Percentiles rank a stretch among this genome's conserved stretches.
Conservation (phyloP, 2,113 vertebrate species). For the Chloropsis hardwickii region DNA sequence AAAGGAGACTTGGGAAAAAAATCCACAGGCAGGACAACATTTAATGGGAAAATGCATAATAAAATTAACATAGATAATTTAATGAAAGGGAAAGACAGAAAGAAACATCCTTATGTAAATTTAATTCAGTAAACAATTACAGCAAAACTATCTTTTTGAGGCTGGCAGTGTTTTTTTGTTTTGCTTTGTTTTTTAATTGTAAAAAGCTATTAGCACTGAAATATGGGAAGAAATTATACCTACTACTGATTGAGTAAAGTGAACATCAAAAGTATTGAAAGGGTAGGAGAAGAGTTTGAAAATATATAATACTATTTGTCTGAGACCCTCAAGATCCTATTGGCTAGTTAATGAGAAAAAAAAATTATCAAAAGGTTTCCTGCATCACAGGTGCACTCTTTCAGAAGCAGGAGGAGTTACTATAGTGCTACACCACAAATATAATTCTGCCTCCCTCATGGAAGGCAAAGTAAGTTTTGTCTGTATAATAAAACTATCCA, state of each 20-base stretch:
- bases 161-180: not conserved
- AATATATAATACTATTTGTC: not conserved
- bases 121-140: slow-evolving; percentile 16
- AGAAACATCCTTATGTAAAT: not conserved
- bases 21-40: not conserved
- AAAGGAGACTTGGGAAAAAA: not conserved
- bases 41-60: not conserved
- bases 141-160: not conserved
- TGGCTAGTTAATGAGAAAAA: not conserved
- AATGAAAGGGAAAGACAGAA: not conserved
- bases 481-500: not conserved
- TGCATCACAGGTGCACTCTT: not conserved
- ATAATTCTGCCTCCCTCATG: not conserved
- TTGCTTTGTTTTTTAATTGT: not conserved
- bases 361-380: not conserved
- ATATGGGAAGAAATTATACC: not conserved
- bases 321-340: not conserved
- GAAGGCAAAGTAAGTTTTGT: not conserved
- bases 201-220: not conserved
- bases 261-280: not conserved
- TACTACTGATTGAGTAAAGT: not conserved
- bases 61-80: slow-evolving; percentile 1
- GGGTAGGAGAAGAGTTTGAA: not conserved
- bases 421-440: not conserved
- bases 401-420: not conserved